phyloP scores from a whole-genome alignment of 2,113 vertebrate genomes.

The Megaptera novaeangliae region DNA sequence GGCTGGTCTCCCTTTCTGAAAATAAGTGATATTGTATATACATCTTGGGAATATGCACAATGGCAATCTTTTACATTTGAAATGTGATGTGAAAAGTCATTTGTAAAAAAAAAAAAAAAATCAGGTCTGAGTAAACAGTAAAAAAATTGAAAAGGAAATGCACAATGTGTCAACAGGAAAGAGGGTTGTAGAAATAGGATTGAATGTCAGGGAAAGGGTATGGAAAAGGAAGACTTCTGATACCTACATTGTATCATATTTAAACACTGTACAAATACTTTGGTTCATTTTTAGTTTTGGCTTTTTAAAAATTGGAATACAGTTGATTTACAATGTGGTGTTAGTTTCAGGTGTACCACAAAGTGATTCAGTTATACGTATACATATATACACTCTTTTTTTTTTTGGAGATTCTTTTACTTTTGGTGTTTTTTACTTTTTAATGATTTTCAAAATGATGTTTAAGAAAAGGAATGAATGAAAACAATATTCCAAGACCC shows the following conservation, averaged over 20 bases:
- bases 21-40: not conserved
- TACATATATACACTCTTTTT: too few species aligned
- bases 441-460: not conserved
- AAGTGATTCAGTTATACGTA: too few species aligned
- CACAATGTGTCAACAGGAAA: not conserved
- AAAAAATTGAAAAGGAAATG: not conserved
- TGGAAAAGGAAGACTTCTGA: not conserved
- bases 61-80: not conserved
- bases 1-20: not conserved
- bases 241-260: not conserved
- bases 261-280: not conserved
- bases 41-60: not conserved
- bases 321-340: too few species aligned
- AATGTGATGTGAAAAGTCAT: conserved; percentile 4
- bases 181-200: not conserved
- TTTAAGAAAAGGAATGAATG: not conserved
- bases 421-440: not conserved
- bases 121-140: not conserved
- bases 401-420: too few species aligned
- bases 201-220: not conserved
- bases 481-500: not conserved
- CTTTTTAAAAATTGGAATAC: too few species aligned
- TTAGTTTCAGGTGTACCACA: too few species aligned
- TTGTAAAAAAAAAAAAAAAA: not conserved
- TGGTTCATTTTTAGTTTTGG: not conserved